A percentile compares a stretch with the other conserved stretches of the same genome.
Evolutionary conservation across 2,113 vertebrate genomes (phyloP).

Genomic region (Leucosticte australis): DNA sequence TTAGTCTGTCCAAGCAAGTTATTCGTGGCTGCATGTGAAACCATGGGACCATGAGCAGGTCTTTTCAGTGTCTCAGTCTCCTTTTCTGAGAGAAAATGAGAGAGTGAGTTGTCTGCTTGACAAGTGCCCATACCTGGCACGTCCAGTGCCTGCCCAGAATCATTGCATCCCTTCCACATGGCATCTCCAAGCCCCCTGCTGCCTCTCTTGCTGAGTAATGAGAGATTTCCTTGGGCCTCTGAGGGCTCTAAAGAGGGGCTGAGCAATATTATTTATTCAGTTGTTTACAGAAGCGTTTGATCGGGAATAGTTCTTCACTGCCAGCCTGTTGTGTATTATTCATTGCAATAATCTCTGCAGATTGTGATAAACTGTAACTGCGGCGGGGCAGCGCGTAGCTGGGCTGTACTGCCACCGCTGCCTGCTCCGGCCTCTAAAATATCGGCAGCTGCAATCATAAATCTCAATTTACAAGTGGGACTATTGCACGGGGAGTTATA

Average conservation of each 20-base stretch:
- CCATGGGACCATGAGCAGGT: neutral
- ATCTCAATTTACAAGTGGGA: constrained; percentile 84
- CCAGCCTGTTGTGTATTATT: constrained; percentile 76
- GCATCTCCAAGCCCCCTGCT: neutral
- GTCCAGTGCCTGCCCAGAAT: neutral
- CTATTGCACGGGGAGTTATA: constrained; percentile 78
- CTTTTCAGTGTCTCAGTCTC: neutral
- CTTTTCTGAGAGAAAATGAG: neutral
- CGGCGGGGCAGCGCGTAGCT: constrained; percentile 60
- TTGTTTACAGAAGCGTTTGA: constrained; percentile 76
- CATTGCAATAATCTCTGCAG: constrained; percentile 72
- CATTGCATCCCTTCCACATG: neutral
- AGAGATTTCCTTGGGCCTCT: constrained; percentile 54
- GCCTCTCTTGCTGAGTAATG: constrained; percentile 56
- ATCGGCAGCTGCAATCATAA: constrained; percentile 80
- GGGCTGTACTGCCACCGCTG: constrained; percentile 58
- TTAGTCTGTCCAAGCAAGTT: neutral
- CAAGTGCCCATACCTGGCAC: neutral
- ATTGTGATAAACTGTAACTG: constrained; percentile 75
- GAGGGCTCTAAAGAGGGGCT: constrained; percentile 54
- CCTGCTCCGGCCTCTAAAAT: constrained; percentile 70
- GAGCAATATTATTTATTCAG: constrained; percentile 76
- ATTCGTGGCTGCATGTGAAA: neutral
- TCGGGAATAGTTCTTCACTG: constrained; percentile 76
- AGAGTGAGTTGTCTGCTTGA: neutral